Evolutionary conservation across 2,113 vertebrate species (phyloP), one percentile per base, ranked within the genome.

Genomic region (Tupaia chinensis): DNA sequence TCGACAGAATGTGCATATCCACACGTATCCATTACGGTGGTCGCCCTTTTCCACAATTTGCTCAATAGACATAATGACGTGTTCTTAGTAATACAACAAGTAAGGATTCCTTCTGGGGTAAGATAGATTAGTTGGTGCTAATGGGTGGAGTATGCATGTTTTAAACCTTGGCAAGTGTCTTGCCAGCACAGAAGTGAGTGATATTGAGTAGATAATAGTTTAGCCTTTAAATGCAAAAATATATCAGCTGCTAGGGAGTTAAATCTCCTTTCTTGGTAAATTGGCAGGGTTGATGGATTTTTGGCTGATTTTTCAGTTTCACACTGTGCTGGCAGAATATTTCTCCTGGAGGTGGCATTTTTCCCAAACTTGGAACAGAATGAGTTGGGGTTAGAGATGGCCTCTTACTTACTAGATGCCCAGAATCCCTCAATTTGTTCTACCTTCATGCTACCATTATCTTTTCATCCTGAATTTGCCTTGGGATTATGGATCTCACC

Each of bases 391-490:
- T 81, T 61, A 88, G 72, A 87, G 20, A 68, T 22, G 7, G 16
- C 65, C 60, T 84, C 34, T 84, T 69, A 29, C 66, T 66, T 73
- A 73, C 44, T 76, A 7, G 22, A 25, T 25, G 6, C 44, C 22
- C 60, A 82, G n/a, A 44, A 44, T 53, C 8, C 15, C n/a, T 77
- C 2, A 56, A 1, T 3, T 92, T 95, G 81, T 72, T 86, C 56
- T 76, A 25, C 70, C 58, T 16, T 87, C 22, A 20, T n/a, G n/a
- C n/a, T 81, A 15, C 25, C 17, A 22, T 84, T 65, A 8, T 95
- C 10, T 89, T 79, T 96, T 70, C 22, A 56, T 68, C 91, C 66
- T 95, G 60, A 70, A 29, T 44, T 78, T 93, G 25, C 27, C 74
- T 85, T 66, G 82, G 56, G 89, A 78, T 78, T 68, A 82, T 63